Evolutionary conservation across 2,888 invertebrate species (phyloP).

Genomic region (Heliconius charithonia): DNA sequence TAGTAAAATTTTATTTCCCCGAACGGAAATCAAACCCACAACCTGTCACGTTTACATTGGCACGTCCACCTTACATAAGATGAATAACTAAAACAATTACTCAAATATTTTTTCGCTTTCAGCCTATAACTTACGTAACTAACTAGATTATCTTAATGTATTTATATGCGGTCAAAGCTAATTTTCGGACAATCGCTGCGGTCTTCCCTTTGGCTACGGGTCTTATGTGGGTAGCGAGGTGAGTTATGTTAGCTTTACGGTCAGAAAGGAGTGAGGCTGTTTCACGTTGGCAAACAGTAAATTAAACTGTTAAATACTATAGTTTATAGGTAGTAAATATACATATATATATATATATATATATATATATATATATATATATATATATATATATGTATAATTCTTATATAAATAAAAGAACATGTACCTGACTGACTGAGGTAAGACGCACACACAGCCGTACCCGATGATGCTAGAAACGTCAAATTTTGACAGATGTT

Average conservation of each 20-base stretch:
- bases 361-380: too few species aligned
- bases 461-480: too few species aligned
- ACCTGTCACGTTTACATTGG: not conserved
- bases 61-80: not conserved
- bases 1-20: not conserved
- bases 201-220: constrained; percentile 54
- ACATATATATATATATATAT: not conserved
- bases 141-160: constrained; percentile 78
- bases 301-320: constrained; percentile 12
- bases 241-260: constrained; percentile 51
- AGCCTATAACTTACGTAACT: constrained; percentile 41
- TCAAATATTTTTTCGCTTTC: constrained; percentile 23
- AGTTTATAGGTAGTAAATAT: not conserved
- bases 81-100: not conserved
- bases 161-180: constrained; percentile 81
- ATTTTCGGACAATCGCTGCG: constrained; percentile 80
- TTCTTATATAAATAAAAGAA: too few species aligned
- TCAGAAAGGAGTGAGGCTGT: constrained; percentile 46
- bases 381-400: too few species aligned
- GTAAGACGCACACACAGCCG: too few species aligned
- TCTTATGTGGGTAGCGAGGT: constrained; percentile 53
- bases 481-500: too few species aligned
- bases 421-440: too few species aligned
- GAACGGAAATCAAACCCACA: not conserved
- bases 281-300: constrained; percentile 38